These are phyloP conservation scores for Australoheros facetus DNA, from an alignment of 2,797 vertebrate genomes.

Conservation along the genomic window DNA sequence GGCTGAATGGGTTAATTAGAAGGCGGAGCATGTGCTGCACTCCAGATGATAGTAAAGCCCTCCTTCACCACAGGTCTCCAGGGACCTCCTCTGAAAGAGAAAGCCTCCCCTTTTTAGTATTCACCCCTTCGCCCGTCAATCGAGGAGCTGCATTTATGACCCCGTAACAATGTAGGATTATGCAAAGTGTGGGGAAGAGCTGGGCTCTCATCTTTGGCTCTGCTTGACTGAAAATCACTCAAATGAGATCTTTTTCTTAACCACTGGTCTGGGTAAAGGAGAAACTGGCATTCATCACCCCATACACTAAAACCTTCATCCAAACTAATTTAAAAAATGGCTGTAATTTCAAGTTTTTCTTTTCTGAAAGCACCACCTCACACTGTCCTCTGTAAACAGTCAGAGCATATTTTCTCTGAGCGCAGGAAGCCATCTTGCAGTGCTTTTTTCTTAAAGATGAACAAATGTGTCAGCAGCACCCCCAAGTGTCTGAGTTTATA, in stretches of 20 bases:
- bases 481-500: constrained; percentile 44
- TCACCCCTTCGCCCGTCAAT: constrained; percentile 12
- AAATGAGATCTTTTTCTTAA: neutral
- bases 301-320: neutral
- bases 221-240: neutral
- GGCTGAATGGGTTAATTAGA: constrained; percentile 67
- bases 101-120: constrained; percentile 59
- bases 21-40: constrained; percentile 49
- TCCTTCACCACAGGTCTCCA: constrained; percentile 45
- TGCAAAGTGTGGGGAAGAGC: constrained; percentile 28
- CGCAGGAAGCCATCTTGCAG: neutral
- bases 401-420: neutral
- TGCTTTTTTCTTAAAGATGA: neutral
- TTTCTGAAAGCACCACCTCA: neutral
- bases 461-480: constrained; percentile 35
- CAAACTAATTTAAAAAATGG: neutral
- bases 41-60: constrained; percentile 62
- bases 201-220: neutral
- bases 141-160: constrained; percentile 34
- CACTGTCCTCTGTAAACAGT: neutral
- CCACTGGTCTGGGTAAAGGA: constrained; percentile 1
- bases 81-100: constrained; percentile 54
- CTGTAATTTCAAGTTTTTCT: neutral
- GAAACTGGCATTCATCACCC: neutral
- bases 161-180: constrained; percentile 46